Evolutionary conservation across 1,140 invertebrate species (phyloP), one percentile per base, ranked within the genome.

Genomic region (Drosophila pallidifrons): DNA sequence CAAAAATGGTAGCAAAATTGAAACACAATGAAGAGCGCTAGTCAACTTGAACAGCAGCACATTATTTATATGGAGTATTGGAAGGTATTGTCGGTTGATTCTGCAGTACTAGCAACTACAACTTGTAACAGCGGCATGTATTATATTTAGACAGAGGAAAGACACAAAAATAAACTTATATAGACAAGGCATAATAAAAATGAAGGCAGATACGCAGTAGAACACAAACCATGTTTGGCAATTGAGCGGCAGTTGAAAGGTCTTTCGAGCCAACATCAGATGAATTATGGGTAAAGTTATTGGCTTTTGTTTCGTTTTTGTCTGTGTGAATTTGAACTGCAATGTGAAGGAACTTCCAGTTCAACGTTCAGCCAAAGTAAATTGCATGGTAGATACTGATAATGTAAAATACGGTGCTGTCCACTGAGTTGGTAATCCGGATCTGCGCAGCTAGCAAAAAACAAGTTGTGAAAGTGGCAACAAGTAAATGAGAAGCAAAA

Each of bases 81-180:
- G 49, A 32, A 54, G 61, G 41, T 78, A 75, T 60, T 75, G 49
- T 74, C 59, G 66, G 49, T 69, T 65, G 55, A 41, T 63, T 43
- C 65, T 55, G 57, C 75, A 71, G n/a, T 32, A 68, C 58, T 70
- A 35, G 75, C 64, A 65, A 49, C 47, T 69, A 49, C 60, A 73
- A 70, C 55, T 72, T 78, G 59, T 67, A 51, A 63, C 58, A 47
- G 45, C 66, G 67, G 73, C 51, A 88, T 87, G 83, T 83, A 87
- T 89, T 75, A 88, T 83, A 88, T 89, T 88, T 89, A 78, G 80
- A 88, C 81, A 89, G 46, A 61, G 63, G 52, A 85, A 79, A 85
- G 85, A 81, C 73, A 88, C 77, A 83, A 80, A 89, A 83, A 83
- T 83, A 89, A 88, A 89, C 83, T 88, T 83, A 83, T 70, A 83